These are phyloP conservation scores for Drosophila chauvacae DNA, from an alignment of 1,140 invertebrate genomes.

Conservation along the genomic window DNA sequence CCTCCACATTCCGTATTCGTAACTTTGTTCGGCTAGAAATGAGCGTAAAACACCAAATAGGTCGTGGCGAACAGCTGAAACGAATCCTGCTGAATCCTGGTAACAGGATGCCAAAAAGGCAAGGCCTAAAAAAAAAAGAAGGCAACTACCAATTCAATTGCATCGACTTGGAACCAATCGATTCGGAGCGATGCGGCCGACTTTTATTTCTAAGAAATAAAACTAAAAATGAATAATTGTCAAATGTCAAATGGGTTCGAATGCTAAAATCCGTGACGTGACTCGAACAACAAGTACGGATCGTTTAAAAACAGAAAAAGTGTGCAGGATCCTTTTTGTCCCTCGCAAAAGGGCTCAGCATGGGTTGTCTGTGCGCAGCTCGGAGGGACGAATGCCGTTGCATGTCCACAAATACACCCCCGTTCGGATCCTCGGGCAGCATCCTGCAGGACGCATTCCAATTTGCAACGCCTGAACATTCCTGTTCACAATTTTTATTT, in stretches of 20 bases:
- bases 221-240: conserved; percentile 72
- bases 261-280: conserved; percentile 54
- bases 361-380: conserved; percentile 27
- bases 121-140: neutral
- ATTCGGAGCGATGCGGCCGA: conserved; percentile 49
- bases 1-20: conserved; percentile 31
- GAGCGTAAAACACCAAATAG: conserved; percentile 71
- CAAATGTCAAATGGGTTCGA: conserved; percentile 54
- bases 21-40: conserved; percentile 35
- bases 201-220: conserved; percentile 76
- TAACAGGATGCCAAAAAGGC: conserved; percentile 46
- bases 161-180: conserved; percentile 78
- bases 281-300: conserved; percentile 50
- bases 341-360: conserved; percentile 38
- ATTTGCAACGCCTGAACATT: conserved; percentile 73
- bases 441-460: conserved; percentile 49
- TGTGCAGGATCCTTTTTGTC: conserved; percentile 46
- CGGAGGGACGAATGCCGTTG: conserved; percentile 24
- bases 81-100: conserved; percentile 39
- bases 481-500: conserved; percentile 59
- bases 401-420: conserved; percentile 48
- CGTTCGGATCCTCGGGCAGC: conserved; percentile 40
- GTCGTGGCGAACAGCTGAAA: conserved; percentile 67
- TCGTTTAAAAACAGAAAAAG: conserved; percentile 34
- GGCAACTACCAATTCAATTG: conserved; percentile 63